phyloP scores from a whole-genome alignment of 2,888 invertebrate genomes.

The Nycteola revayana region DNA sequence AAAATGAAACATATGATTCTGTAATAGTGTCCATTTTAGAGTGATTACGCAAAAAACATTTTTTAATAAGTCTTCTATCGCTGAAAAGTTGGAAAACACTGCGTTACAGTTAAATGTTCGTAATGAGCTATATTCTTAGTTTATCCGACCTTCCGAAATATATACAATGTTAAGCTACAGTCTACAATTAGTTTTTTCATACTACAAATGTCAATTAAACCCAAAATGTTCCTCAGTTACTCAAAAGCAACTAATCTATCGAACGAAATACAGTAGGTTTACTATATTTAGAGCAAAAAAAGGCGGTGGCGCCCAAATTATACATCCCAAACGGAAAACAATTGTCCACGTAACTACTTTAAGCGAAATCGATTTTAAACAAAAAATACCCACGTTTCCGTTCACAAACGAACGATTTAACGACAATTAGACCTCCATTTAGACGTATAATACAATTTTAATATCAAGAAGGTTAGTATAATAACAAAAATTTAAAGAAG shows the following conservation, averaged over 20 bases:
- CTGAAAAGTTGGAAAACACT: too few species aligned
- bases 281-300: conserved; percentile 20
- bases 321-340: conserved; percentile 36
- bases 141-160: too few species aligned
- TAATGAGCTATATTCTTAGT: too few species aligned
- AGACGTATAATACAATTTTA: conserved; percentile 65
- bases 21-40: too few species aligned
- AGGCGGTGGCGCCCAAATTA: conserved; percentile 18
- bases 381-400: conserved; percentile 64
- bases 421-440: conserved; percentile 64
- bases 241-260: conserved; percentile 17
- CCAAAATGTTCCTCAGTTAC: not conserved
- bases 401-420: conserved; percentile 64
- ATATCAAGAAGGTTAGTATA: conserved; percentile 57
- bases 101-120: too few species aligned
- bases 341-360: conserved; percentile 47
- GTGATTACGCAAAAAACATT: too few species aligned
- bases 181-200: too few species aligned
- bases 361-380: conserved; percentile 71
- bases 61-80: too few species aligned
- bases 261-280: conserved; percentile 27
- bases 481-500: conserved; percentile 54
- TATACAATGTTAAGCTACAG: too few species aligned
- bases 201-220: too few species aligned
- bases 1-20: too few species aligned